phyloP scores from a whole-genome alignment of 2,113 vertebrate species.

The Apodemus speciosus region DNA sequence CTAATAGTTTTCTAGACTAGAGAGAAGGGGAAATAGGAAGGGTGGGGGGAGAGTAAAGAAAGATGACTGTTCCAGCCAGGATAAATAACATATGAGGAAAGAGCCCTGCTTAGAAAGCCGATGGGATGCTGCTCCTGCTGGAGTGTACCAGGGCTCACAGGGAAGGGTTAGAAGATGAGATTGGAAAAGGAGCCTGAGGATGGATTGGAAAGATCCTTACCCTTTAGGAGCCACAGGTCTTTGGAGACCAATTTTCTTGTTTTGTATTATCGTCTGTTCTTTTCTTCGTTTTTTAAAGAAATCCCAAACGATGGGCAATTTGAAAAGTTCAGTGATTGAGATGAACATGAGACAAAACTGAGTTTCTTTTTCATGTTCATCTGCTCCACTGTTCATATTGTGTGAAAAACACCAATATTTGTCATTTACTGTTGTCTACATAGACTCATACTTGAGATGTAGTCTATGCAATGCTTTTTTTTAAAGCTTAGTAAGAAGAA shows the following conservation, averaged over 20 bases:
- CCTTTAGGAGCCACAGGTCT: neutral
- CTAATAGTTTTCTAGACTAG: neutral
- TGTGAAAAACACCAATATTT: neutral
- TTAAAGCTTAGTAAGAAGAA: neutral
- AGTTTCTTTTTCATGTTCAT: neutral
- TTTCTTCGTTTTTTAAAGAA: slow-evolving; percentile 30
- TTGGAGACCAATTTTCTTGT: neutral
- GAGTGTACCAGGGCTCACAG: neutral
- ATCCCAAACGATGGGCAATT: neutral
- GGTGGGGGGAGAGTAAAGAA: no score
- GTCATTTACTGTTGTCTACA: slow-evolving; percentile 2
- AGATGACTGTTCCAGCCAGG: neutral
- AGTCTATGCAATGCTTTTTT: neutral
- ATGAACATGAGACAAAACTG: neutral
- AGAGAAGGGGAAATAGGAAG: neutral
- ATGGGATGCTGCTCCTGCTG: neutral
- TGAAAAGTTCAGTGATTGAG: neutral
- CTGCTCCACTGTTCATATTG: neutral
- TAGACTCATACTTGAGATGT: neutral
- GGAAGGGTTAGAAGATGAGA: neutral
- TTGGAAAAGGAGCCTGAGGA: neutral
- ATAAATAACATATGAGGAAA: neutral
- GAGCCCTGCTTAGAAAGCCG: neutral
- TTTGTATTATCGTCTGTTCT: neutral
- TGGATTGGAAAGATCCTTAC: slow-evolving; percentile 11